These are phyloP conservation scores for Heteromyza rotundicornis DNA, from an alignment of 2,888 invertebrate species.

Conservation along the genomic window DNA sequence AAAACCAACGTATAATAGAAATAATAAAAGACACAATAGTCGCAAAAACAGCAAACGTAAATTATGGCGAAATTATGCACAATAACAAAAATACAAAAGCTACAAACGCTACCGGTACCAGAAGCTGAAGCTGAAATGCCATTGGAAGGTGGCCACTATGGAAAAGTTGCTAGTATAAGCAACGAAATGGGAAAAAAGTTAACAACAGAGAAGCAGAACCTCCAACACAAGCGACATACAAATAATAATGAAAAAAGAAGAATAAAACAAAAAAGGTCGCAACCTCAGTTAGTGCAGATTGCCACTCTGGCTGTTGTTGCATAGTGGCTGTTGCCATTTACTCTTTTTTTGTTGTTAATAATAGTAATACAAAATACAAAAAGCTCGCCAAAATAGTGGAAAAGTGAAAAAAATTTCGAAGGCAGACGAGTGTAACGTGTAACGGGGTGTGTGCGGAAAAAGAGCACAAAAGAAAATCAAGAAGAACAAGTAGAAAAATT, in stretches of 20 bases:
- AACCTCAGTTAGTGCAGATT: constrained; percentile 6
- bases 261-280: neutral
- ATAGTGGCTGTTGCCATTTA: constrained; percentile 26
- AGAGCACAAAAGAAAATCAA: too few relatives aligned
- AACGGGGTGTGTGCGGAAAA: too few relatives aligned
- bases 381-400: neutral
- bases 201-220: neutral
- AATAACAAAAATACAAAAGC: constrained; percentile 6
- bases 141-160: neutral
- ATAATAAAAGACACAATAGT: neutral
- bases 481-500: too few relatives aligned
- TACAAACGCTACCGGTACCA: neutral
- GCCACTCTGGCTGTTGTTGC: constrained; percentile 20
- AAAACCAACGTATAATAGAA: neutral
- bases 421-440: too few relatives aligned
- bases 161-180: neutral
- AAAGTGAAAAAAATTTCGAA: too few relatives aligned
- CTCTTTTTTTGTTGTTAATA: constrained; percentile 25
- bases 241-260: neutral
- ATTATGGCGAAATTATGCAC: constrained; percentile 6
- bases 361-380: constrained; percentile 26
- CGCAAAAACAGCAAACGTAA: neutral
- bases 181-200: too few relatives aligned
- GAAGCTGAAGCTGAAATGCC: neutral
- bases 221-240: neutral